phyloP scores from a whole-genome alignment of 2,797 vertebrate species.

The Huso huso region DNA sequence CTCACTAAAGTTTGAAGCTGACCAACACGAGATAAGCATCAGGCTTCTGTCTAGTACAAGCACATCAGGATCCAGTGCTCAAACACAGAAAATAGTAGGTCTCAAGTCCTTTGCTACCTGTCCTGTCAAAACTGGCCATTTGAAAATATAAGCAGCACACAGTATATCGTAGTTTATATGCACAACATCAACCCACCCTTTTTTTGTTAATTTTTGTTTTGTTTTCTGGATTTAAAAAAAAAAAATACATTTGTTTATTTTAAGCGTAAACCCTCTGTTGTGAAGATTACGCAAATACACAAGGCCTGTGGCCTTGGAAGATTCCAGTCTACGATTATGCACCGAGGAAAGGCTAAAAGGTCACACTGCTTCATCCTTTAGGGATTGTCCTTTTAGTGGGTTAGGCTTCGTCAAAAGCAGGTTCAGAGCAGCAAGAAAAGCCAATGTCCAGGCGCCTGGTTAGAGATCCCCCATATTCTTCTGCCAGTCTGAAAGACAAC shows the following conservation, averaged over 20 bases:
- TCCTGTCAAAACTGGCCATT: constrained; percentile 54
- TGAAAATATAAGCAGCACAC: constrained; percentile 69
- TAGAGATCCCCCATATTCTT: constrained; percentile 7
- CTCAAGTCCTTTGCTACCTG: constrained; percentile 49
- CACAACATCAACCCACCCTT: constrained; percentile 57
- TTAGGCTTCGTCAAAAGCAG: constrained; percentile 47
- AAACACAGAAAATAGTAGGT: constrained; percentile 44
- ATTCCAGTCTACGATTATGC: constrained; percentile 42
- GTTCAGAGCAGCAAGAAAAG: constrained; percentile 48
- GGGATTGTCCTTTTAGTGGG: constrained; percentile 28
- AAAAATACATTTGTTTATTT: constrained; percentile 19
- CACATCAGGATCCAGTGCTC: constrained; percentile 61
- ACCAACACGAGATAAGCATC: not conserved
- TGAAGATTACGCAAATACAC: constrained; percentile 55
- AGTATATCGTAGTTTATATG: constrained; percentile 55
- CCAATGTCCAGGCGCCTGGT: constrained; percentile 26
- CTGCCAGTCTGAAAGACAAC: constrained; percentile 21
- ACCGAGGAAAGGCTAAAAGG: constrained; percentile 29
- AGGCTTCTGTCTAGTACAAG: not conserved
- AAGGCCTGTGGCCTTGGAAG: constrained; percentile 47
- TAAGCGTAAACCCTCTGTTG: constrained; percentile 29
- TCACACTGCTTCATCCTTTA: constrained; percentile 28
- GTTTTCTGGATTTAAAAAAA: constrained; percentile 18
- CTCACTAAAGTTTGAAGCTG: constrained; percentile 38
- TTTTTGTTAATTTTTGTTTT: constrained; percentile 47